phyloP scores from a whole-genome alignment of 2,888 invertebrate species.

The Physocephala rufipes region DNA sequence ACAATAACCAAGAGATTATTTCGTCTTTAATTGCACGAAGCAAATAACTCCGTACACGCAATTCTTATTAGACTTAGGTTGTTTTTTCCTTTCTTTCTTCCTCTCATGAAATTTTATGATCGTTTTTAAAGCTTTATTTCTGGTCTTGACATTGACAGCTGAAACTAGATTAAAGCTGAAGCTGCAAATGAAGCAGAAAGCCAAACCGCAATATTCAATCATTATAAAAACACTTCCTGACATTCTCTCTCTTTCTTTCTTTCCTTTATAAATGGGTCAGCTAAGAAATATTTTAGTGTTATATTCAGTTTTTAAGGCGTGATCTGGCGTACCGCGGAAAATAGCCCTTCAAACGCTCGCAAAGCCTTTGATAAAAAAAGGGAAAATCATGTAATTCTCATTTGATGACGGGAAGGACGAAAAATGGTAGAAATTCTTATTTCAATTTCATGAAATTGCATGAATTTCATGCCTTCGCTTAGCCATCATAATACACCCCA shows the following conservation, averaged over 20 bases:
- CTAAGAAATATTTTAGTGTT: neutral
- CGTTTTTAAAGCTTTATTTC: neutral
- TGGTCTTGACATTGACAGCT: constrained; percentile 11
- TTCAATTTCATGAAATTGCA: no score
- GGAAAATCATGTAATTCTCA: no score
- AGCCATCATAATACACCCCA: no score
- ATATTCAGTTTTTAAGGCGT: neutral
- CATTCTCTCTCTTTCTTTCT: neutral
- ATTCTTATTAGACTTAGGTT: neutral
- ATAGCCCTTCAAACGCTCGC: no score
- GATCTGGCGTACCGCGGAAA: neutral
- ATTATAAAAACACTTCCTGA: neutral
- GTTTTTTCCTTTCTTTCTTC: neutral
- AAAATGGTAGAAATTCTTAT: no score
- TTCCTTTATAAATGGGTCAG: neutral
- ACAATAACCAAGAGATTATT: neutral
- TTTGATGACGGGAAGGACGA: no score
- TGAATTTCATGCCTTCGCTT: no score
- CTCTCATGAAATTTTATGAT: neutral
- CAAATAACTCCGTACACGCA: constrained; percentile 2
- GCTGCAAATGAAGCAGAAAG: neutral
- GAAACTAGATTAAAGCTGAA: neutral
- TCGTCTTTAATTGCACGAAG: constrained; percentile 7
- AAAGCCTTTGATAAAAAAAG: no score
- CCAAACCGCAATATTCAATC: neutral